A percentile compares a stretch with the other conserved stretches of the same genome.
phyloP scores from a whole-genome alignment of 2,888 invertebrate genomes.

The Anodontia alba region DNA sequence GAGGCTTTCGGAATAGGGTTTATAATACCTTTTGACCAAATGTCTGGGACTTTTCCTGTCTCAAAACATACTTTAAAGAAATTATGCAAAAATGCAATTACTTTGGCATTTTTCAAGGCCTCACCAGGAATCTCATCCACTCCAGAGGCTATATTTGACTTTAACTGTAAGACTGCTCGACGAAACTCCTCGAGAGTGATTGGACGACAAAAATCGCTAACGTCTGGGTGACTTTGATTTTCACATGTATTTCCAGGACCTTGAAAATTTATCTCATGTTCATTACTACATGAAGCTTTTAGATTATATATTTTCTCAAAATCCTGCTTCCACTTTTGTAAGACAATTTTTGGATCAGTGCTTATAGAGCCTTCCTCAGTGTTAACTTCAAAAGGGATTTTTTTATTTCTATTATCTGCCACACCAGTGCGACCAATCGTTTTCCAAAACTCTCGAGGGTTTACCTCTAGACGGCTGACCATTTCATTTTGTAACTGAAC shows the following conservation, averaged over 20 bases:
- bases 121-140: constrained; percentile 3
- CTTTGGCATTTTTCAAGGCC: not conserved
- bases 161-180: not conserved
- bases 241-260: not conserved
- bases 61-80: constrained; percentile 35
- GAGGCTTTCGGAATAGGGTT: constrained; percentile 29
- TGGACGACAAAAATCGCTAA: not conserved
- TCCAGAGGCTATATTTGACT: not conserved
- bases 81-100: constrained; percentile 11
- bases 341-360: not conserved
- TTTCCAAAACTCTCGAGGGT: constrained; percentile 14
- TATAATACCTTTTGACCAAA: constrained; percentile 27
- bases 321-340: constrained; percentile 13
- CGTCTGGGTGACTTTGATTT: not conserved
- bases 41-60: constrained; percentile 21
- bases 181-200: not conserved
- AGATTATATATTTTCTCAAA: not conserved
- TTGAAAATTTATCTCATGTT: not conserved
- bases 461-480: not conserved
- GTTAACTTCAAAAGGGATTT: constrained; percentile 1
- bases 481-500: not conserved
- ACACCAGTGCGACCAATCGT: no score
- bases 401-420: constrained; percentile 6
- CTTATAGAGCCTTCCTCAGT: not conserved
- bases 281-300: not conserved